Base-by-base conservation (phyloP, 2,113 vertebrate species). In the Sinocyclocheilus rhinocerous region DNA sequence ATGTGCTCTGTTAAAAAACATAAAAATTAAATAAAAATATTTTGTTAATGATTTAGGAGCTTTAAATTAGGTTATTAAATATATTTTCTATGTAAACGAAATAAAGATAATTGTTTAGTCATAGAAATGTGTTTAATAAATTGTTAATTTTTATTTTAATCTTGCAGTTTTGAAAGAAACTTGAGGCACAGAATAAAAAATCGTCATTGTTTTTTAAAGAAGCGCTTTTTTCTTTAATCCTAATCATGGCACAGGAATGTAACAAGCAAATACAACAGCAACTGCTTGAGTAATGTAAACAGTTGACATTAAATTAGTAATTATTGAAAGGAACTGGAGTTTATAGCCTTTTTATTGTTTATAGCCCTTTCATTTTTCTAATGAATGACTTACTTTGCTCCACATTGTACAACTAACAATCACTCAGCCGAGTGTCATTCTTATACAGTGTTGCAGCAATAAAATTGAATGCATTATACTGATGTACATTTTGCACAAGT, bases 91-190 rank as follows among this genome's bases (percentile, higher is more conserved):
- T 87, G 90, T 92, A 92, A 86, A 93, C 91, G 89, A 92, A 91
- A 92, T 91, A 91, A 91, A 83, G 91, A 89, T 85, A 91, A 91
- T 88, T 87, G 89, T 91, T 87, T 91, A 86, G 92, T 94, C 91
- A 88, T 94, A 94, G 92, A 93, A 90, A 93, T 92, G 91, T 95
- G 90, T 94, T 52, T 15, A 48, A 90, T 91, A 94, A 93, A 91
- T 93, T 93, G 88, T 92, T 90, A n/a, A 86, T 88, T 63, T 72
- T 86, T 88, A 91, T 93, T 79, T 88, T 94, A 91, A 94, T 91
- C 89, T 89, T 95, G 95, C 94, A 95, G 92, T 93, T 93, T 88
- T 92, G 70, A 67, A 86, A 90, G 29, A 84, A 87, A 85, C 59
- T n/a, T 59, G 9, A 89, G 72, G 94, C 93, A 93, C 93, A 91